These are phyloP conservation scores for Odontamblyopus lacepedii DNA, from an alignment of 2,797 vertebrate species.

Conservation along the genomic window DNA sequence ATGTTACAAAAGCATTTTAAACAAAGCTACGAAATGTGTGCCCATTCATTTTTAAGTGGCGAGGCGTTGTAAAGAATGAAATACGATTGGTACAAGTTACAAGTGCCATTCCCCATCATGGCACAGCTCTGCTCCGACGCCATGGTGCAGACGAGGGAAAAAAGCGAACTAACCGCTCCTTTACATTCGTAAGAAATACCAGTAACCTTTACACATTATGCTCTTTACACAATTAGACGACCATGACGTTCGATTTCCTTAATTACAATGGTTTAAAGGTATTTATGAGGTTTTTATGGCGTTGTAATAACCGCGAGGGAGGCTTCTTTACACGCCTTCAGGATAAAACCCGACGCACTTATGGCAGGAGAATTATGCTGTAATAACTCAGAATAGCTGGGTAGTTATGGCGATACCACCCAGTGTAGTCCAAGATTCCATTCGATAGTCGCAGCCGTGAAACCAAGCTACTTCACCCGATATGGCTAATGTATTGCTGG, in stretches of 20 bases:
- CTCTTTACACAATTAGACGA: not conserved
- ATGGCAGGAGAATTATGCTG: conserved; percentile 35
- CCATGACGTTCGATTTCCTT: not conserved
- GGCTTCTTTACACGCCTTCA: conserved; percentile 40
- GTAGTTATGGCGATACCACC: conserved; percentile 19
- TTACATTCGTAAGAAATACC: not conserved
- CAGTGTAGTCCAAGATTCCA: conserved; percentile 40
- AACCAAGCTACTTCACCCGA: conserved; percentile 32
- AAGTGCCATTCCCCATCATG: conserved; percentile 15
- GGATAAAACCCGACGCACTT: conserved; percentile 30
- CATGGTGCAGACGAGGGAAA: conserved; percentile 39
- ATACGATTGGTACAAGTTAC: conserved; percentile 2
- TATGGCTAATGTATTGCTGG: conserved; percentile 28
- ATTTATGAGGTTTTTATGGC: conserved; percentile 4
- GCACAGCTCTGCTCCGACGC: conserved; percentile 23
- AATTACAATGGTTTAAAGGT: not conserved
- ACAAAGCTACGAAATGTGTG: conserved; percentile 26
- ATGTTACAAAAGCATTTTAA: conserved; percentile 7
- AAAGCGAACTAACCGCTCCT: conserved; percentile 14
- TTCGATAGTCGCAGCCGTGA: conserved; percentile 24
- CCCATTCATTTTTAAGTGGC: conserved; percentile 47
- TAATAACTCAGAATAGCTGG: conserved; percentile 48
- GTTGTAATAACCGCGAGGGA: not conserved
- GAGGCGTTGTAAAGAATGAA: conserved; percentile 36
- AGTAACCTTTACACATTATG: not conserved